phyloP scores from a whole-genome alignment of 2,888 invertebrate species.

The Leistus spinibarbis region DNA sequence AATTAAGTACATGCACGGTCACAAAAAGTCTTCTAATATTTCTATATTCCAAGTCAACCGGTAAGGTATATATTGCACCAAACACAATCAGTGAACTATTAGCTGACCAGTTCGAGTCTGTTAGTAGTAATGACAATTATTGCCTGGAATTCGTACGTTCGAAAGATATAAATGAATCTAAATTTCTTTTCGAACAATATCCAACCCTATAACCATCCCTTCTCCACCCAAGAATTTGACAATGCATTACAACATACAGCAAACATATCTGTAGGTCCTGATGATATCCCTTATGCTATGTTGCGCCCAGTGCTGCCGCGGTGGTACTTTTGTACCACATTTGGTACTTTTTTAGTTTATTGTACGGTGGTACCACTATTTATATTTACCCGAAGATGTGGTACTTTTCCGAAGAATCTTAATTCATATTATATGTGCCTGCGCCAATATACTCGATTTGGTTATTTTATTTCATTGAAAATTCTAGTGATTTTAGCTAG shows the following conservation, averaged over 20 bases:
- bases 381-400: no score
- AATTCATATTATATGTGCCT: no score
- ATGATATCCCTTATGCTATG: not conserved
- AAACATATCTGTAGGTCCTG: not conserved
- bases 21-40: not conserved
- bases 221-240: not conserved
- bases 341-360: no score
- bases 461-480: no score
- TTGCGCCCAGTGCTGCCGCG: not conserved
- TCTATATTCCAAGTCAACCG: not conserved
- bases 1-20: not conserved
- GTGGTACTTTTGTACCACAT: no score
- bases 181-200: not conserved
- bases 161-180: not conserved
- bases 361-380: no score
- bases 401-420: no score
- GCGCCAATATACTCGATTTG: no score
- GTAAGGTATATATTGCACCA: no score
- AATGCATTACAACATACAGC: not conserved
- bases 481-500: no score
- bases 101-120: not conserved
- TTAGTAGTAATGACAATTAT: not conserved
- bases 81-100: not conserved
- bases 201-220: not conserved
- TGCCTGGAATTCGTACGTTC: not conserved